Evolutionary conservation across 2,797 vertebrate species (phyloP).

Genomic region (Acanthurus leucopareius): DNA sequence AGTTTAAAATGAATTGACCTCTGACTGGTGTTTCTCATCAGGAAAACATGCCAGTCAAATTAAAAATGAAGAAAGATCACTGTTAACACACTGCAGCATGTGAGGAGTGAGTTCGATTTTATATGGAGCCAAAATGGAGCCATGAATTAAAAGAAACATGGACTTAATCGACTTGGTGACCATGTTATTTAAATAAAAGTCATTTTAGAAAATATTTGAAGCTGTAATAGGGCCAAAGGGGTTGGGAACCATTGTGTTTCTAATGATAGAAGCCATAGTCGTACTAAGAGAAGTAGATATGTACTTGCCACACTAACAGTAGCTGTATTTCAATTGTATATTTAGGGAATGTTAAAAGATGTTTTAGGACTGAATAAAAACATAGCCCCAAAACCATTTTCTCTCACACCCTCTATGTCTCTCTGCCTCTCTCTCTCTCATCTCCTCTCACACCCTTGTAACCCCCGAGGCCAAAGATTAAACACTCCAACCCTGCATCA

Average conservation of each 20-base stretch:
- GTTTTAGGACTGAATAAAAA: not conserved
- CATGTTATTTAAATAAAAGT: not conserved
- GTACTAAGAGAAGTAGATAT: not conserved
- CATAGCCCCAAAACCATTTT: not conserved
- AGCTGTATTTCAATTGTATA: not conserved
- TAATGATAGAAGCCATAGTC: no score
- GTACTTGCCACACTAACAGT: not conserved
- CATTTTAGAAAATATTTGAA: not conserved
- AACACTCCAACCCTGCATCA: constrained; percentile 29
- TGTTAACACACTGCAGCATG: no score
- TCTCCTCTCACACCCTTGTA: constrained; percentile 32
- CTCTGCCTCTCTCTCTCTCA: not conserved
- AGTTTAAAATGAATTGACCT: no score
- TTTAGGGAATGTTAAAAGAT: not conserved
- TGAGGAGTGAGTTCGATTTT: not conserved
- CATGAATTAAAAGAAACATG: not conserved
- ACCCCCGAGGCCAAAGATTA: constrained; percentile 53
- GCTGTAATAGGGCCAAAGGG: no score
- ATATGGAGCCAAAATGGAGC: not conserved
- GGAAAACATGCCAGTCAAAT: no score
- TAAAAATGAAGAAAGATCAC: no score
- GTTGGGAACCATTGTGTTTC: no score
- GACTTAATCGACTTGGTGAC: not conserved
- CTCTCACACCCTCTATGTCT: not conserved
- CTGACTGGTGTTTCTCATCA: not conserved